phyloP scores from a whole-genome alignment of 2,797 vertebrate genomes.

The Acestrorhynchus altus region DNA sequence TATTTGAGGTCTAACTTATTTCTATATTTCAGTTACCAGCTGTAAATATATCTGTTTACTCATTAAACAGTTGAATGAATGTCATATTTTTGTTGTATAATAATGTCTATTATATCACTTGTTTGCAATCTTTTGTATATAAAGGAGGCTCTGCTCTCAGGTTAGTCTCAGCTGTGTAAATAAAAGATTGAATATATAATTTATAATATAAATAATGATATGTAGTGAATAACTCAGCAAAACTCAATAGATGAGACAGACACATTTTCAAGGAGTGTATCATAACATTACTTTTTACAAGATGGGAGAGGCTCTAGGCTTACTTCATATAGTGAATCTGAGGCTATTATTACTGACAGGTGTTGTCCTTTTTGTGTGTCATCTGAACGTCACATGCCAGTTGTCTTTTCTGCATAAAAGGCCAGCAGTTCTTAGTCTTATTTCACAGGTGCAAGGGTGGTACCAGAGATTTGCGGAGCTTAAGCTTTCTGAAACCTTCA shows the following conservation, averaged over 20 bases:
- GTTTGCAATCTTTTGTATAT: not conserved
- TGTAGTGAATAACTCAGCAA: not conserved
- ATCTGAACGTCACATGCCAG: not conserved
- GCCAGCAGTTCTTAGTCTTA: not conserved
- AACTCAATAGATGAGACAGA: too few relatives aligned
- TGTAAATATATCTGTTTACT: not conserved
- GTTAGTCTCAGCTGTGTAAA: not conserved
- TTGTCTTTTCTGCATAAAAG: not conserved
- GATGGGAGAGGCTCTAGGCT: not conserved
- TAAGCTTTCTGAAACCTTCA: not conserved
- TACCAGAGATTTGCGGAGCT: not conserved
- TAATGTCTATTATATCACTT: not conserved
- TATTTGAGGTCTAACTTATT: too few relatives aligned
- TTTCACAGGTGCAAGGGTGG: not conserved
- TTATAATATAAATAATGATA: not conserved
- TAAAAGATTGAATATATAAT: not conserved
- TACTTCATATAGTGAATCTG: not conserved
- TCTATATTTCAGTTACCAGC: not conserved
- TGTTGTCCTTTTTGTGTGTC: not conserved
- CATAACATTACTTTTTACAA: not conserved
- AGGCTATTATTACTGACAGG: conserved; percentile 1
- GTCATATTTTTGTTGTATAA: not conserved
- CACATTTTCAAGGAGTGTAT: not conserved
- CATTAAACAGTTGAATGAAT: not conserved
- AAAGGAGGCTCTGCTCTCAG: not conserved